Percentiles rank a stretch among this genome's conserved stretches.
Conservation (phyloP, 2,888 invertebrate genomes). For the Yponomeuta sedellus region DNA sequence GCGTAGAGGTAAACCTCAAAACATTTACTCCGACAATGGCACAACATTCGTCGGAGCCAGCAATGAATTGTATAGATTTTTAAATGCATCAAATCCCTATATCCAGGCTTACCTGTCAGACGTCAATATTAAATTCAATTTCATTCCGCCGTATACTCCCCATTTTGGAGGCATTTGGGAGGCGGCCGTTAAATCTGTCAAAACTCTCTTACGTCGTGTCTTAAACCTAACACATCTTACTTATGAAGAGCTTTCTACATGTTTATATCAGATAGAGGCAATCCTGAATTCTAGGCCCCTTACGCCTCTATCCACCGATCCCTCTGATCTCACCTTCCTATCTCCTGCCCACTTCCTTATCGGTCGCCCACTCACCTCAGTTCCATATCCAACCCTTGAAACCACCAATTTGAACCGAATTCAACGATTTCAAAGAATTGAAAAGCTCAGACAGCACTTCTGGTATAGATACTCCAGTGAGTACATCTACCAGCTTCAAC, state of each 20-base stretch:
- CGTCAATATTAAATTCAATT: slow-evolving; percentile 28
- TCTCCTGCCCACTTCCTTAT: too few relatives aligned
- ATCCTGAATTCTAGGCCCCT: too few relatives aligned
- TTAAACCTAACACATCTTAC: slow-evolving; percentile 12
- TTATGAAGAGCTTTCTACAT: neutral
- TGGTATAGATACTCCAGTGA: too few relatives aligned
- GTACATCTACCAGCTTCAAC: too few relatives aligned
- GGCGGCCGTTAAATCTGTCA: slow-evolving; percentile 14
- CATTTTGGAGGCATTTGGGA: slow-evolving; percentile 27
- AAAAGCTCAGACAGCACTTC: too few relatives aligned
- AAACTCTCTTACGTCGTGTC: slow-evolving; percentile 17
- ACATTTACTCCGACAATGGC: slow-evolving; percentile 32
- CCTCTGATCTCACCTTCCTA: too few relatives aligned
- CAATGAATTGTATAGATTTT: slow-evolving; percentile 26
- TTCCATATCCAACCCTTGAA: too few relatives aligned
- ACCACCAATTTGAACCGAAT: too few relatives aligned
- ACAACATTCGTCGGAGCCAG: slow-evolving; percentile 29
- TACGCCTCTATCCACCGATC: too few relatives aligned
- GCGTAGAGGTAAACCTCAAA: slow-evolving; percentile 28
- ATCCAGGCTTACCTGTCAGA: slow-evolving; percentile 26
- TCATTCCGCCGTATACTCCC: slow-evolving; percentile 27
- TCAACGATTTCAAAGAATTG: too few relatives aligned
- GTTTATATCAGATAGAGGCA: too few relatives aligned
- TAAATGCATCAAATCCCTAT: slow-evolving; percentile 18
- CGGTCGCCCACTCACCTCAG: too few relatives aligned